Percentiles rank a stretch among this genome's conserved stretches.
Conservation (phyloP, 2,888 invertebrate species). For the Limnephilus lunatus region DNA sequence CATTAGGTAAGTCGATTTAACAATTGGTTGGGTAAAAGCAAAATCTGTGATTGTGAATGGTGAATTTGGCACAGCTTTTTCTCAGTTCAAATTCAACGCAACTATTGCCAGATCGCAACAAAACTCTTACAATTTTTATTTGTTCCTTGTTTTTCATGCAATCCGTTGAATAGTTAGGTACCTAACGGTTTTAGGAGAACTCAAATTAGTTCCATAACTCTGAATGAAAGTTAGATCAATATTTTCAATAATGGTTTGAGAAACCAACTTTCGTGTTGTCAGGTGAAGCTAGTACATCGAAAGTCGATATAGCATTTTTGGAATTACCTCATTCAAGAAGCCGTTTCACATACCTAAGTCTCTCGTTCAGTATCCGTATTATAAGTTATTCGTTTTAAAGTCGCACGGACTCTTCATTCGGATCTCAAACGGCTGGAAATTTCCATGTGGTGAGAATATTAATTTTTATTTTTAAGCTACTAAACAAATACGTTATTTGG, state of each 20-base stretch:
- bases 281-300: background rate
- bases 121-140: background rate
- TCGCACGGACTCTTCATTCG: background rate
- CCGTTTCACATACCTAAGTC: constrained; percentile 20
- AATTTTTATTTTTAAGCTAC: constrained; percentile 27
- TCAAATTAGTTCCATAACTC: background rate
- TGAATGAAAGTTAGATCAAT: background rate
- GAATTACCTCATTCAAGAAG: background rate
- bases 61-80: background rate
- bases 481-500: constrained; percentile 28
- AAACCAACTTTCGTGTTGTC: background rate
- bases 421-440: background rate
- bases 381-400: background rate
- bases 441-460: constrained; percentile 25
- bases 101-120: background rate
- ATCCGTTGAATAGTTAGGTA: background rate
- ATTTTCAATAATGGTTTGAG: background rate
- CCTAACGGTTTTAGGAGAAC: background rate
- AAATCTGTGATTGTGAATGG: background rate
- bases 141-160: background rate
- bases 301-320: background rate
- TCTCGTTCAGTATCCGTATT: background rate
- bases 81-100: background rate
- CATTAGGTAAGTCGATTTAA: too few species aligned
- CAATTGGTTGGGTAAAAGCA: background rate